These are phyloP conservation scores for Crotalus horridus DNA, from an alignment of 2,113 vertebrate species.

Conservation along the genomic window DNA sequence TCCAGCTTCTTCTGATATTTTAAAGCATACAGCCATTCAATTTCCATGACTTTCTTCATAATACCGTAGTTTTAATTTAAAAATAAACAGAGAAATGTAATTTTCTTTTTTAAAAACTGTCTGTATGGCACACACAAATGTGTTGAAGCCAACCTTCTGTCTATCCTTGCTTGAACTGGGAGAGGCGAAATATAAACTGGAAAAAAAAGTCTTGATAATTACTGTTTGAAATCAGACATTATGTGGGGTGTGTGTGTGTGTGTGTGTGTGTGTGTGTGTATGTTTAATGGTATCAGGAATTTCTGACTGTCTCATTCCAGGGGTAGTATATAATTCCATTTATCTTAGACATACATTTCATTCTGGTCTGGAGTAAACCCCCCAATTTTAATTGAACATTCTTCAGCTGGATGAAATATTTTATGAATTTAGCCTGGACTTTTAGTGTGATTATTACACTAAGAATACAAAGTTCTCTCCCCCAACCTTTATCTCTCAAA, in stretches of 20 bases:
- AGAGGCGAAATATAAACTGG: background rate
- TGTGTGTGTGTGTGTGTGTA: background rate
- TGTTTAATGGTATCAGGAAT: conserved; percentile 5
- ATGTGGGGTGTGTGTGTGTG: no score
- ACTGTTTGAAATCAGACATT: background rate
- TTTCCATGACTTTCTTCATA: background rate
- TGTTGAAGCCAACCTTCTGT: background rate
- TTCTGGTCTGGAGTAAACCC: conserved; percentile 3
- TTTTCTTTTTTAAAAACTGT: background rate
- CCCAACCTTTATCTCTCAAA: background rate
- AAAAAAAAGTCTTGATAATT: background rate
- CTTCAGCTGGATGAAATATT: background rate
- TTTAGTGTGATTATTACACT: background rate
- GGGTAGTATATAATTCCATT: background rate
- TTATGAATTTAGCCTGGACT: background rate
- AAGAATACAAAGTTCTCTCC: background rate
- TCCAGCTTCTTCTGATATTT: background rate
- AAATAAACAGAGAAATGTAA: background rate
- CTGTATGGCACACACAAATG: background rate
- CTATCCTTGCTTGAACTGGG: background rate
- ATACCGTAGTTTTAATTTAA: background rate
- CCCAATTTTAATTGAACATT: background rate
- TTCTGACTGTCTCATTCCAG: background rate
- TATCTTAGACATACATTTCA: background rate
- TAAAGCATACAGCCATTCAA: background rate